These are phyloP conservation scores for Galerucella pusilla DNA, from an alignment of 2,888 invertebrate species.

Conservation along the genomic window DNA sequence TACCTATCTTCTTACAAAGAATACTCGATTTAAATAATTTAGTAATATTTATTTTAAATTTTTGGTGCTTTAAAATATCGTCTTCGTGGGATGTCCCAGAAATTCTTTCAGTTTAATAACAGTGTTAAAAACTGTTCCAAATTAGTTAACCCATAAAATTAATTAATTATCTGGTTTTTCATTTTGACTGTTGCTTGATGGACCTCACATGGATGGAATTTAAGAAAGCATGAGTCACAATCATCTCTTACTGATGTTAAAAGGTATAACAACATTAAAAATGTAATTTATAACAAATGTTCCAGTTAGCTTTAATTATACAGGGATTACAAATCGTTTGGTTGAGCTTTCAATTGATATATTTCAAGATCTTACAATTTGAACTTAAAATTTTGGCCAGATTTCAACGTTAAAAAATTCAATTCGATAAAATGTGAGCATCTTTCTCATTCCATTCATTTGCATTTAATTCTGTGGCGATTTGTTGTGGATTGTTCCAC, in stretches of 20 bases:
- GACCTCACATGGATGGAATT: constrained; percentile 6
- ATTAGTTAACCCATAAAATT: constrained; percentile 13
- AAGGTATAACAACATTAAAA: neutral
- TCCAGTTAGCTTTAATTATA: neutral
- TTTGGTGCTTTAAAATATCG: neutral
- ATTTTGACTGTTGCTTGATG: neutral
- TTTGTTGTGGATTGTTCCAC: constrained; percentile 15
- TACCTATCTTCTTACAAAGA: no score
- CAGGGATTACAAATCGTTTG: neutral
- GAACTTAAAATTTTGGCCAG: no score
- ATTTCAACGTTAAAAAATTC: no score
- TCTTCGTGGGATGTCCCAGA: neutral
- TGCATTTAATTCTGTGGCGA: neutral
- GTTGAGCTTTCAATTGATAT: no score
- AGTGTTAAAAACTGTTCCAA: constrained; percentile 7
- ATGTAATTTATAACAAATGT: neutral
- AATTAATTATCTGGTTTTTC: constrained; percentile 5
- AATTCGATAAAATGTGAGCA: no score
- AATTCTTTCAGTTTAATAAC: neutral
- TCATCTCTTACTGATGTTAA: neutral
- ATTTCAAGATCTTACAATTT: no score
- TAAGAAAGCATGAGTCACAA: constrained; percentile 8
- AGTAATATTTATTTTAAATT: neutral
- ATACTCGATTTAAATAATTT: neutral
- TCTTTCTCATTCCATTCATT: neutral